phyloP scores from a whole-genome alignment of 2,888 invertebrate genomes.

The Scaptomyza polygonia region DNA sequence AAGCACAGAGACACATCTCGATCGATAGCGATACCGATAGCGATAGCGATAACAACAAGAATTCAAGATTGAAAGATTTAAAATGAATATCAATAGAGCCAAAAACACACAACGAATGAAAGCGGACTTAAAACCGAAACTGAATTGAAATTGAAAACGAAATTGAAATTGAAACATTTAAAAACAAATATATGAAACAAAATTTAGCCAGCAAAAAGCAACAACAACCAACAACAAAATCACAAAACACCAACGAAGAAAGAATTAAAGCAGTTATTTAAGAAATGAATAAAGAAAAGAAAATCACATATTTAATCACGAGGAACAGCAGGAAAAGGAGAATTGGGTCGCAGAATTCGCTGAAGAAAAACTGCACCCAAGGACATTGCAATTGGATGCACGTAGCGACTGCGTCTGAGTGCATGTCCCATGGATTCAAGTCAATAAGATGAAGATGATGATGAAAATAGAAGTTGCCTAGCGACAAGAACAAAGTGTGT shows the following conservation, averaged over 20 bases:
- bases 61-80: slow-evolving; percentile 20
- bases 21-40: slow-evolving; percentile 20
- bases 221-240: slow-evolving; percentile 28
- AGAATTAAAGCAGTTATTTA: slow-evolving; percentile 29
- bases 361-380: slow-evolving; percentile 18
- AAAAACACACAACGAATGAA: slow-evolving; percentile 55
- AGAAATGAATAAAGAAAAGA: slow-evolving; percentile 14
- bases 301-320: slow-evolving; percentile 29
- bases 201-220: slow-evolving; percentile 39
- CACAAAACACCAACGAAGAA: slow-evolving; percentile 37
- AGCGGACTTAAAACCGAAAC: slow-evolving; percentile 52
- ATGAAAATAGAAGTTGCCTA: slow-evolving; percentile 62
- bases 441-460: slow-evolving; percentile 36
- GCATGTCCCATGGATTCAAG: slow-evolving; percentile 65
- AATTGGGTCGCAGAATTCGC: slow-evolving; percentile 27
- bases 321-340: slow-evolving; percentile 45
- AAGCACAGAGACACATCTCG: slow-evolving; percentile 33
- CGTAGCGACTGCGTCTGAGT: slow-evolving; percentile 56
- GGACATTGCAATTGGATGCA: slow-evolving; percentile 53
- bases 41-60: slow-evolving; percentile 34
- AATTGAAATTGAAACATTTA: slow-evolving; percentile 1
- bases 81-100: slow-evolving; percentile 31
- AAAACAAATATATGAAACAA: slow-evolving; percentile 26
- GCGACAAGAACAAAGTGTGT: slow-evolving; percentile 74
- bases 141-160: slow-evolving; percentile 18